Evolutionary conservation across 2,113 vertebrate species (phyloP), one percentile per base, ranked within the genome.

Genomic region (Dunckerocampus dactyliophorus): DNA sequence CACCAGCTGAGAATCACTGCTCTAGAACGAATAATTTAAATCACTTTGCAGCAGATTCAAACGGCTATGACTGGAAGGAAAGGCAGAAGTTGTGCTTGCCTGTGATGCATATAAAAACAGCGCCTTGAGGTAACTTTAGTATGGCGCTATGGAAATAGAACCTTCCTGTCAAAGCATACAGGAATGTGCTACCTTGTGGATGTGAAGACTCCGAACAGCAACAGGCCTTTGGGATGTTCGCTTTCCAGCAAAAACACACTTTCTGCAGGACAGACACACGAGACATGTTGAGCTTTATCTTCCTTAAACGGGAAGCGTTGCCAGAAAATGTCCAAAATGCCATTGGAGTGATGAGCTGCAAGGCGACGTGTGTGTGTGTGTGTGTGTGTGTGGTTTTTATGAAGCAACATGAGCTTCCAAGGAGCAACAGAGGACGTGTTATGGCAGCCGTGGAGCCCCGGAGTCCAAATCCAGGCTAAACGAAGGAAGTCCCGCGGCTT

Each of bases 161-260:
- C 75, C 67, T 52, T 61, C 65, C 62, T 58, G 15, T 70, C 0
- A 68, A 66, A 60, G 58, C 37, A 67, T 37, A 73, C 67, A 72
- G 62, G 68, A 80, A 77, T 3, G 47, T 17, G 81, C 89, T 92
- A 99, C 97, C 97, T 98, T 52, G 97, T 97, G 50, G 97, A 96
- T 42, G 94, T 95, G 88, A 99, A 98, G 88, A 98, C 91, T 68
- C 95, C 97, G 79, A 96, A 99, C 28, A 98, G 88, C 42, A 97
- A 82, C 0, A 94, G 93, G 61, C 92, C 92, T 77, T 97, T 93
- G 37, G 96, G 95, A 53, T 95, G 93, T 70, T 98, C 96, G 1
- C 89, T 92, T 88, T 98, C 96, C 80, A 99, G 87, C 59, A 98
- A 89, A 93, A 98, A 98, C 34, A 99, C 92, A 75, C 93, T 97